Evolutionary conservation across 1,140 invertebrate genomes (phyloP), one percentile per base, ranked within the genome.

Genomic region (Ephestia elutella): DNA sequence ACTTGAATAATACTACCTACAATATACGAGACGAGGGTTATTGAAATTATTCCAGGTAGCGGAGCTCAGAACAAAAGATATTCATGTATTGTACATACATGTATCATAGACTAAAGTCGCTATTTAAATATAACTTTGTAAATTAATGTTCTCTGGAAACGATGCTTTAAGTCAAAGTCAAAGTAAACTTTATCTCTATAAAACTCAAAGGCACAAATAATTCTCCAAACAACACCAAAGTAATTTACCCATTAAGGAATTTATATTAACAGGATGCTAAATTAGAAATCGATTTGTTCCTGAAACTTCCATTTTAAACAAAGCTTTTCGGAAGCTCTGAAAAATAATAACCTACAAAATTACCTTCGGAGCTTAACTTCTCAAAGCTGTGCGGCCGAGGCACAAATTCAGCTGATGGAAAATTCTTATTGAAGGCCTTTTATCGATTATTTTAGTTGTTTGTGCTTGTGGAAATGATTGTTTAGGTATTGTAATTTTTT

Each of bases 271-370:
- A 64, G 54, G 60, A 55, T 54, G 56, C 56, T 51, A 60, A 59
- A 70, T 68, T 62, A 62, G 59, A 67, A 67, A 71, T 75, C 70
- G 67, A 68, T 72, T 70, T 63, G 49, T 68, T 65, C 57, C 53
- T 56, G 28, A 55, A 66, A 64, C 60, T 57, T 66, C 70, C 66
- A 74, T 65, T 66, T 68, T 56, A 71, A 51, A 67, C 64, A 62
- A 75, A 70, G 57, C 56, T 21, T 58, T 60, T 58, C 59, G n/a
- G 35, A 62, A 58, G 57, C 49, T 63, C 20, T 67, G 57, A 62
- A 72, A 74, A 72, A 74, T 71, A 73, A 73, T 71, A 70, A 73
- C 70, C 60, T 54, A 63, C 56, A 54, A 72, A 77, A 75, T 71
- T 70, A 73, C 62, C 67, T 74, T 62, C 44, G n/a, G 50, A 66